Conservation (phyloP, 2,113 vertebrate genomes). For the Anser cygnoides region DNA sequence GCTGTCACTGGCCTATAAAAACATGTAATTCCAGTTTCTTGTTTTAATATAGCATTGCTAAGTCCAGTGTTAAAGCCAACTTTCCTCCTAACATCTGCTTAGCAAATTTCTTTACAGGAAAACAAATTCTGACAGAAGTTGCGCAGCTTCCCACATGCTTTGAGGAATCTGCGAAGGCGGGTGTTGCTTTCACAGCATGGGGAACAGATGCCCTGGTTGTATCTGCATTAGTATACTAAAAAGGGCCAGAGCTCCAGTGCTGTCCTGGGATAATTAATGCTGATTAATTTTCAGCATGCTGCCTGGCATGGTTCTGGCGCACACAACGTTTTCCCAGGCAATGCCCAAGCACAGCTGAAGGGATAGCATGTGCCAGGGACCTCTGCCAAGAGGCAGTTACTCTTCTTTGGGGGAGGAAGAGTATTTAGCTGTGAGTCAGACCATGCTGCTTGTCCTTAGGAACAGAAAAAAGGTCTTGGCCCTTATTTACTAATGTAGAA, state of each 20-base stretch:
- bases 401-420: not conserved
- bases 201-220: not conserved
- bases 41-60: not conserved
- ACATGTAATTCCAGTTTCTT: not conserved
- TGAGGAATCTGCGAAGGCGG: not conserved
- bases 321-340: not conserved
- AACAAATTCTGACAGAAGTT: not conserved
- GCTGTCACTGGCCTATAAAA: not conserved
- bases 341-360: not conserved
- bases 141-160: not conserved
- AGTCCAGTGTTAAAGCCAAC: not conserved
- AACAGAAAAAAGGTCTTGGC: not conserved
- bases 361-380: not conserved
- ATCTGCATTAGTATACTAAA: not conserved
- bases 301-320: not conserved
- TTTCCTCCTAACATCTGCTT: not conserved
- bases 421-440: not conserved
- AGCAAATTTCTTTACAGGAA: not conserved
- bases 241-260: not conserved
- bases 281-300: slow-evolving; percentile 42
- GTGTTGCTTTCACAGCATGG: not conserved
- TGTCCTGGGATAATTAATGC: not conserved
- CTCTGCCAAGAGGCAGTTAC: slow-evolving; percentile 30
- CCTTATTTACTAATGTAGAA: not conserved
- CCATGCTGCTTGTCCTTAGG: not conserved